Conservation (phyloP, 53 echinoderm and acorn worm genomes). For the Paelopatides confundens region DNA sequence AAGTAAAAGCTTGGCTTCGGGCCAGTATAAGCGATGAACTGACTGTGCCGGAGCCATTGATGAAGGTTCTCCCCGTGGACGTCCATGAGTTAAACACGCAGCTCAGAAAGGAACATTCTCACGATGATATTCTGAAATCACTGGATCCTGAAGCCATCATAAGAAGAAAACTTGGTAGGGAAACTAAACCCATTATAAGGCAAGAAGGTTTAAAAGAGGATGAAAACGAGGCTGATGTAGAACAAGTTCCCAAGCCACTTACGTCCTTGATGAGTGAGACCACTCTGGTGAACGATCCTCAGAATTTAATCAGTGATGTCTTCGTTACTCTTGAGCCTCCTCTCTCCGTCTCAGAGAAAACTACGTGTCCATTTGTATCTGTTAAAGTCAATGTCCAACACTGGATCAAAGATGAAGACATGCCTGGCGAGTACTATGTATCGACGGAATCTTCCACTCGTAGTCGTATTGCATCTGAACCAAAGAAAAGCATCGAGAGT, state of each 20-base stretch:
- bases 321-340: background rate
- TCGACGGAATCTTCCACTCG: background rate
- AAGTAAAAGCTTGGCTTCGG: constrained; percentile 1
- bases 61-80: background rate
- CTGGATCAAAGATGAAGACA: background rate
- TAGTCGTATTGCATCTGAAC: background rate
- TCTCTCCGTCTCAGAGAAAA: background rate
- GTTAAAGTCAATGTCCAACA: background rate
- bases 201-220: background rate
- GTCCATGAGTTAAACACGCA: background rate
- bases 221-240: background rate
- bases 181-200: background rate
- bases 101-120: background rate
- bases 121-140: background rate
- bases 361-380: background rate
- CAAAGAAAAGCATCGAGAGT: background rate
- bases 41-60: background rate
- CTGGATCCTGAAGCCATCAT: background rate
- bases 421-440: no score
- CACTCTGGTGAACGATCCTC: background rate
- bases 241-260: background rate
- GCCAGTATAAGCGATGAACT: background rate
- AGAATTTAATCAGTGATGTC: background rate
- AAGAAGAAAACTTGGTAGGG: background rate
- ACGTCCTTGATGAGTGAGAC: background rate